A percentile compares a stretch with the other conserved stretches of the same genome.
These are phyloP conservation scores for Lepidurus couesii DNA, from an alignment of 1,140 invertebrate species.

Conservation along the genomic window DNA sequence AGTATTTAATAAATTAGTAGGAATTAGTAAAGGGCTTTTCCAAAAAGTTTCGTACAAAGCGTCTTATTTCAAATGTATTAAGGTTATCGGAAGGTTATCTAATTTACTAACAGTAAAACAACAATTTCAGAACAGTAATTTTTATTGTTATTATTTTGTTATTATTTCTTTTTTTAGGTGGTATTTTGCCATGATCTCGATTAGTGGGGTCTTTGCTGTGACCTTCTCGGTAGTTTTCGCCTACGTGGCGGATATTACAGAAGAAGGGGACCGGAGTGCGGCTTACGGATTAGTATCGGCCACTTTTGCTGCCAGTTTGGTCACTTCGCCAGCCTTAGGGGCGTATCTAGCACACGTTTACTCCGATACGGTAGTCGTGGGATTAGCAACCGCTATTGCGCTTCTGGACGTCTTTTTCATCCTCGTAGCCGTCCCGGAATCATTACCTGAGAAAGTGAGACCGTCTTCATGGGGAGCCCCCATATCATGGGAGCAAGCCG, in stretches of 20 bases:
- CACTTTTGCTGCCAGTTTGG: slow-evolving; percentile 96
- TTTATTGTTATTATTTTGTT: too few relatives aligned
- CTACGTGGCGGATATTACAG: slow-evolving; percentile 99
- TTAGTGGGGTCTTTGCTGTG: slow-evolving; percentile 96
- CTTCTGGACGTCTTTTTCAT: slow-evolving; percentile 97
- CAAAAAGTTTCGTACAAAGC: too few relatives aligned
- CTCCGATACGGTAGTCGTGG: slow-evolving; percentile 90
- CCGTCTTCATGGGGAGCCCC: slow-evolving; percentile 70
- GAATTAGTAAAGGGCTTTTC: too few relatives aligned
- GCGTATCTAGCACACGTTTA: slow-evolving; percentile 86
- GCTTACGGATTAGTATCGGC: slow-evolving; percentile 96
- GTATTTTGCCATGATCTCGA: slow-evolving; percentile 99
- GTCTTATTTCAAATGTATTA: too few relatives aligned
- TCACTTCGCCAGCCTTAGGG: slow-evolving; percentile 92
- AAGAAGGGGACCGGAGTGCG: slow-evolving; percentile 87
- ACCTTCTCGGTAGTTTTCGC: slow-evolving; percentile 99
- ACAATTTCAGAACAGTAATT: too few relatives aligned
- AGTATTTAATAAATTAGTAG: too few relatives aligned
- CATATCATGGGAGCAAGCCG: slow-evolving; percentile 92
- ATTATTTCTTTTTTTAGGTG: slow-evolving; percentile 55
- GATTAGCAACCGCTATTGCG: slow-evolving; percentile 88
- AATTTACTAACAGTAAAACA: too few relatives aligned
- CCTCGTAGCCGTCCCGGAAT: slow-evolving; percentile 94
- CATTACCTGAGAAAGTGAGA: slow-evolving; percentile 86
- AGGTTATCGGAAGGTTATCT: too few relatives aligned